Base-by-base conservation (phyloP, 2,888 invertebrate species). In the Drosophila neonasuta region DNA sequence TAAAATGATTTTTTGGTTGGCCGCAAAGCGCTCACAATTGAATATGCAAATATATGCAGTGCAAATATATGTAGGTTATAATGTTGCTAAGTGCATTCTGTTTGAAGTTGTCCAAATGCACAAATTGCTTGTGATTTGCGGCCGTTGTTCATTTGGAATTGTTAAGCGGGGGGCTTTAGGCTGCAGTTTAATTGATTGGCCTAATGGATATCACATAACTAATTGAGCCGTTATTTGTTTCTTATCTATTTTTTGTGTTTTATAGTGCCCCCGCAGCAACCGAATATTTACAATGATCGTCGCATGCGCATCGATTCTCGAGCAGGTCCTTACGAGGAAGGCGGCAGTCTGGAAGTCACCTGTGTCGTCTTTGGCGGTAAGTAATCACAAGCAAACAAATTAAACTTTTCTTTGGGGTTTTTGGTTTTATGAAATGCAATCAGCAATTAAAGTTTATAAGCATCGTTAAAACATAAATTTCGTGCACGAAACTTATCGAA, bases 361-460 rank as follows among this genome's bases (percentile, higher is more conserved):
- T 95, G 95, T 88, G 92, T 94, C 79, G 95, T 95, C 69, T 92
- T 92, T 64, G 95, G 95, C 89, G 95, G 95, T 95, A 91, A 93
- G 93, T 90, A 60, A 4, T 29, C n/a, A n/a, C n/a, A 17, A 34
- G 15, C 29, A 44, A n/a, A n/a, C 11, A 39, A 29, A 32, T 34
- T 5, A 2, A 49, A 49, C 49, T 42, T 32, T 24, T 52, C 15
- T 10, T 29, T 8, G 11, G 15, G 24, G 24, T 24, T 24, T 29
- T 36, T 10, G 15, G 24, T 36, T 30, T 55, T 56, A 45, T 56
- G 39, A 62, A 71, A 29, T 61, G 64, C 70, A 70, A 71, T 71
- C 65, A 64, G 77, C 74, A 77, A 74, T 75, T 77, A 71, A 69
- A 81, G 63, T 74, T 80, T 80, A 71, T 52, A 77, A 75, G 62